phyloP scores from a whole-genome alignment of 2,797 vertebrate species.

The Botia almorhae region DNA sequence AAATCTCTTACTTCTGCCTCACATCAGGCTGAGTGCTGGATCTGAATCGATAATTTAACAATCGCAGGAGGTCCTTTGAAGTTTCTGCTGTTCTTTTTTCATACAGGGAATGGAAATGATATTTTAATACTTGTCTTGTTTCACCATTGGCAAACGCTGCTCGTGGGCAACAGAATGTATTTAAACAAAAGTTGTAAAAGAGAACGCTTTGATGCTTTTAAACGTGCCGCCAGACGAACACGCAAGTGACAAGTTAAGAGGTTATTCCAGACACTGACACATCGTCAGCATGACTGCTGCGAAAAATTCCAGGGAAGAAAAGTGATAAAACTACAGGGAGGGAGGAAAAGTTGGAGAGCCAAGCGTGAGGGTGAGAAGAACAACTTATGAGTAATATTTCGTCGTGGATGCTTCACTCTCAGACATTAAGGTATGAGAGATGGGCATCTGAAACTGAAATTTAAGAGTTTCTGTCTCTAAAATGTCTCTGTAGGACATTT shows the following conservation, averaged over 20 bases:
- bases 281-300: constrained; percentile 15
- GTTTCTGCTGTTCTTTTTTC: neutral
- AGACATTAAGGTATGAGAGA: constrained; percentile 58
- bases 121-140: constrained; percentile 25
- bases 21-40: neutral
- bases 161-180: constrained; percentile 9
- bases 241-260: constrained; percentile 17
- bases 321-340: constrained; percentile 37
- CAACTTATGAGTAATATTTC: constrained; percentile 58
- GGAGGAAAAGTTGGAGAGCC: constrained; percentile 22
- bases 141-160: neutral
- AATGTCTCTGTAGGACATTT: constrained; percentile 65
- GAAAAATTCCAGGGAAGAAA: neutral
- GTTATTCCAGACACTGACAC: constrained; percentile 22
- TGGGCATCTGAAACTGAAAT: constrained; percentile 65
- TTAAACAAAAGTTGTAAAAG: constrained; percentile 13
- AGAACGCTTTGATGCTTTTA: constrained; percentile 26
- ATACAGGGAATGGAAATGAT: constrained; percentile 8
- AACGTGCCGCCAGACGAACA: neutral
- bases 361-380: constrained; percentile 29
- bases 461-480: no score
- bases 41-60: constrained; percentile 14
- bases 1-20: neutral
- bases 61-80: neutral
- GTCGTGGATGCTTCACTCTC: constrained; percentile 49